Evolutionary conservation across 2,113 vertebrate genomes (phyloP).

Genomic region (Rhegmatorhina hoffmannsi): DNA sequence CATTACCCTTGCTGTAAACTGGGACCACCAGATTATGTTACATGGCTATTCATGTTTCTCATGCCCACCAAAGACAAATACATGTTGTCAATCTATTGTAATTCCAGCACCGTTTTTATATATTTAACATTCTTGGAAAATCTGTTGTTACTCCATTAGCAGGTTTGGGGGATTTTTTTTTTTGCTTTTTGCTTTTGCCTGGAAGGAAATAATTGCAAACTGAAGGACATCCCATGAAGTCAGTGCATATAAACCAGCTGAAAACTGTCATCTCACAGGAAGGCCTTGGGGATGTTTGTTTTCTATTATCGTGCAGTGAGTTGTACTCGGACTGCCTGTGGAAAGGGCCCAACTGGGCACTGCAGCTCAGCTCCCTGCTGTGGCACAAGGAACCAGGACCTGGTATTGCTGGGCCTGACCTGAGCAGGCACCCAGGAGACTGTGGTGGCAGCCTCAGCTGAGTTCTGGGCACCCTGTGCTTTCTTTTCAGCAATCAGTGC

Average conservation of each 20-base stretch:
- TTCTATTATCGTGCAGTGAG: not conserved
- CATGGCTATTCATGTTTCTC: not conserved
- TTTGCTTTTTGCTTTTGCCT: not conserved
- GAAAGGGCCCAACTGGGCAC: not conserved
- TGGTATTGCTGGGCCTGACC: not conserved
- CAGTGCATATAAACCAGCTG: not conserved
- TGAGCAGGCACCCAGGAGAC: not conserved
- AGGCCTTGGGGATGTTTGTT: not conserved
- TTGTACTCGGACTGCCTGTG: not conserved
- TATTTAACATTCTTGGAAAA: not conserved
- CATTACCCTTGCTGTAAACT: not conserved
- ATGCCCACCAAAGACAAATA: not conserved
- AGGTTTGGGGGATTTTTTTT: not conserved
- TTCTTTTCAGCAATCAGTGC: not conserved
- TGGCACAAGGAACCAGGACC: not conserved
- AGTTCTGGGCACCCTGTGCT: not conserved
- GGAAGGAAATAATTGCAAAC: not conserved
- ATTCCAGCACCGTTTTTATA: not conserved
- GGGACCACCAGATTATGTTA: not conserved
- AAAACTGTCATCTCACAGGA: not conserved
- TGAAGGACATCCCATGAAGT: not conserved
- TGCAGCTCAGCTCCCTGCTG: not conserved
- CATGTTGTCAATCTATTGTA: not conserved
- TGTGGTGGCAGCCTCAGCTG: accelerated
- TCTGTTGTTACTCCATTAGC: not conserved